These are phyloP conservation scores for Cyclura pinguis DNA, from an alignment of 2,797 vertebrate species.

Conservation along the genomic window DNA sequence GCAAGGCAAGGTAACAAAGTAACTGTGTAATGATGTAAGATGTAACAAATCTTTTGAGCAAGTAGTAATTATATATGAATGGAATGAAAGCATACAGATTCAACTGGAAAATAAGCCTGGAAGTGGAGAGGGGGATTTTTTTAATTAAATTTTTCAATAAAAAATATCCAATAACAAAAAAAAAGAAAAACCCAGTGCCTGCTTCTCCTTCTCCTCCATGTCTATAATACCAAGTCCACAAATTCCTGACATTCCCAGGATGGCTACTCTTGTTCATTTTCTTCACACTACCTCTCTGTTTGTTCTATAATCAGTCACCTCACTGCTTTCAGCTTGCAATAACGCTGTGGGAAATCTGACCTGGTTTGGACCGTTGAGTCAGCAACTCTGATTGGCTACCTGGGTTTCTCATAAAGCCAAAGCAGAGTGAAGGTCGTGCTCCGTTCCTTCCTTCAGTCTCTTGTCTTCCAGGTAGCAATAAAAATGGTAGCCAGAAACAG, in stretches of 20 bases:
- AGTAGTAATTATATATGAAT: no score
- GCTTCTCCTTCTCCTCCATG: no score
- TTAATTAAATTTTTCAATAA: no score
- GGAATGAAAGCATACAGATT: no score
- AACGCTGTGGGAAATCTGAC: neutral
- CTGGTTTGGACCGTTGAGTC: no score
- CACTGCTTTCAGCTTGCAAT: neutral
- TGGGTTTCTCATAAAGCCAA: neutral
- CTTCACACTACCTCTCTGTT: neutral
- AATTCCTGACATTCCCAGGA: neutral
- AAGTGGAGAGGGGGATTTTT: no score
- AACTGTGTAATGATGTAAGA: no score
- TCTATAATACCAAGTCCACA: neutral
- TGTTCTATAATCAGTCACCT: neutral
- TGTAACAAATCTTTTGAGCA: no score
- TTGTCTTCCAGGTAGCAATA: neutral
- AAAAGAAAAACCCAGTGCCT: neutral
- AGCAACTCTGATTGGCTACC: no score
- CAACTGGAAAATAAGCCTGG: no score
- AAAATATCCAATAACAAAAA: no score
- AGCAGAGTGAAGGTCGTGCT: neutral
- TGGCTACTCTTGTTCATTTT: neutral
- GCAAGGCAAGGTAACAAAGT: no score
- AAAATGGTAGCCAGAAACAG: neutral
- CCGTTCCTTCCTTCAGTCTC: neutral